A percentile compares a stretch with the other conserved stretches of the same genome.
phyloP scores from a whole-genome alignment of 2,797 vertebrate genomes.

The Spea hammondii region DNA sequence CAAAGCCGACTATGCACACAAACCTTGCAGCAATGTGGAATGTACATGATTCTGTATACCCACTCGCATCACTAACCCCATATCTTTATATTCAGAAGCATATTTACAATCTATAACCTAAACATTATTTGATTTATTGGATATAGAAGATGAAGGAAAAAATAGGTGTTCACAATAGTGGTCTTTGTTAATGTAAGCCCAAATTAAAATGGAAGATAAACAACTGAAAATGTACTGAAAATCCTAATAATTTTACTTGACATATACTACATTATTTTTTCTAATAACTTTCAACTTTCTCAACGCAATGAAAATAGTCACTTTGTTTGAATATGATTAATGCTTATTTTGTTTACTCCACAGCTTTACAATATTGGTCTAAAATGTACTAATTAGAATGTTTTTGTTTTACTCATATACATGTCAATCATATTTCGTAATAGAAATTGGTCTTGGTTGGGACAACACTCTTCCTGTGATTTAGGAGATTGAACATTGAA shows the following conservation, averaged over 20 bases:
- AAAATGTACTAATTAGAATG: neutral
- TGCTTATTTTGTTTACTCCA: constrained; percentile 55
- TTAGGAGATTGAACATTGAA: too few relatives aligned
- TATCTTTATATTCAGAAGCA: neutral
- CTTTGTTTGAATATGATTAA: constrained; percentile 50
- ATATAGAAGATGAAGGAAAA: constrained; percentile 23
- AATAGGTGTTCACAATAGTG: constrained; percentile 42
- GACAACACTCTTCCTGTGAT: too few relatives aligned
- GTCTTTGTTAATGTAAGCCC: neutral
- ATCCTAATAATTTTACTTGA: constrained; percentile 47
- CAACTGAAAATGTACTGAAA: constrained; percentile 38
- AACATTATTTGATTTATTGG: constrained; percentile 16
- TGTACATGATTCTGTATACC: constrained; percentile 46
- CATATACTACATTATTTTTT: constrained; percentile 39
- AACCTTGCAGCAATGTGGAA: constrained; percentile 53
- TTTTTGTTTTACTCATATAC: neutral
- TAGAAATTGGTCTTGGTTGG: too few relatives aligned
- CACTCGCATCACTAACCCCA: neutral
- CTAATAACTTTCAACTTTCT: constrained; percentile 7
- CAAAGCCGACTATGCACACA: constrained; percentile 52
- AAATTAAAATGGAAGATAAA: neutral
- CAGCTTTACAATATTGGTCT: neutral
- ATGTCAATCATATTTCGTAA: too few relatives aligned
- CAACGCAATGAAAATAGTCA: constrained; percentile 12
- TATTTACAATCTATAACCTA: neutral